Evolutionary conservation across 2,113 vertebrate genomes (phyloP).

Genomic region (Edolisoma coerulescens): DNA sequence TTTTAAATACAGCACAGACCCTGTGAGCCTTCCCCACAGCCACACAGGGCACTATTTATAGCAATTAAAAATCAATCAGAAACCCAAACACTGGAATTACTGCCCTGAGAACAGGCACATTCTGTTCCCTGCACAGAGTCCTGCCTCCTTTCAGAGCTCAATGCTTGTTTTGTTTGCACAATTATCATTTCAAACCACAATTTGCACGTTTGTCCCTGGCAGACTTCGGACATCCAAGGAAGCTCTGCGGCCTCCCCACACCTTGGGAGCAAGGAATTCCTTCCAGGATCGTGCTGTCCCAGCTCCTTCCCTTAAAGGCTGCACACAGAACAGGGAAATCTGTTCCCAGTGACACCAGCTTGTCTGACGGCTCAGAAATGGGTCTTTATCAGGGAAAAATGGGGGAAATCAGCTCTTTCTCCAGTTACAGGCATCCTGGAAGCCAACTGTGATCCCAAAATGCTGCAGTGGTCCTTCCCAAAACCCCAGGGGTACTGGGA

Average conservation of each 20-base stretch:
- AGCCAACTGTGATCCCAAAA: neutral
- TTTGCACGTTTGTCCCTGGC: neutral
- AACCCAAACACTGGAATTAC: neutral
- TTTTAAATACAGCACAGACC: neutral
- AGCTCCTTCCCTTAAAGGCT: neutral
- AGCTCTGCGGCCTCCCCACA: neutral
- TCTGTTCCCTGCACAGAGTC: neutral
- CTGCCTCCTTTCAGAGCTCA: neutral
- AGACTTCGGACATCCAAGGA: neutral
- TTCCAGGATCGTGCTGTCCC: neutral
- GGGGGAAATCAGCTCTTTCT: neutral
- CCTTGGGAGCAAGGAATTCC: neutral
- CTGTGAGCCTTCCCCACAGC: neutral
- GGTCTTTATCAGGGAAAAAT: neutral
- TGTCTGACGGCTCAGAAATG: neutral
- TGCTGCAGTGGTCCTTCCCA: neutral
- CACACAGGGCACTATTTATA: neutral
- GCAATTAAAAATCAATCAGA: neutral
- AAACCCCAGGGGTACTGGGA: neutral
- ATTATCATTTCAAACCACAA: fast-evolving
- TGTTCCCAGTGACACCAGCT: neutral
- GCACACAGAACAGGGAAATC: neutral
- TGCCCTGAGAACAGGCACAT: neutral
- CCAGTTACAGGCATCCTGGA: fast-evolving
- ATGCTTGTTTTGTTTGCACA: neutral